A percentile compares a stretch with the other conserved stretches of the same genome.
Evolutionary conservation across 2,113 vertebrate species (phyloP).

Genomic region (Sterna hirundo): DNA sequence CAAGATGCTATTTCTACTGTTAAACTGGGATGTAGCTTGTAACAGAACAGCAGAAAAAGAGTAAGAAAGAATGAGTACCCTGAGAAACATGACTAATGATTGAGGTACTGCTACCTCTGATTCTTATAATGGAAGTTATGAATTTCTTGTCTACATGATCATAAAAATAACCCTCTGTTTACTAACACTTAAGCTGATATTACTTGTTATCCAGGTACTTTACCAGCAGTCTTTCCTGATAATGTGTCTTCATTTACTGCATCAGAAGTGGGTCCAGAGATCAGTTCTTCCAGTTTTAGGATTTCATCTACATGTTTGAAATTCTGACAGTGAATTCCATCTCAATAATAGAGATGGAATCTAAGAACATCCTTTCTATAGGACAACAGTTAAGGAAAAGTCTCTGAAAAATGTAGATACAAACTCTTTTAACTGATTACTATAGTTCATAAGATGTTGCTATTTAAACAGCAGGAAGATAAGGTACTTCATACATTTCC

Average conservation of each 20-base stretch:
- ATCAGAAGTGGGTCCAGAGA: neutral
- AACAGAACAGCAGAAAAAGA: neutral
- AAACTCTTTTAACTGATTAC: neutral
- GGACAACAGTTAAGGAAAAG: conserved; percentile 1
- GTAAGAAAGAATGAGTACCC: neutral
- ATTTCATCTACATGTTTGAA: neutral
- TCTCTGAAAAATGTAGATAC: neutral
- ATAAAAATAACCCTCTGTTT: neutral
- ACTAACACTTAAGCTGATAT: neutral
- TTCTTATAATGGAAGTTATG: neutral
- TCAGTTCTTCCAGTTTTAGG: neutral
- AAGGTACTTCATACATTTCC: conserved; percentile 20
- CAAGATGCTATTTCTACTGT: neutral
- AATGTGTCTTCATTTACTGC: neutral
- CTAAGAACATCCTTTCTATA: neutral
- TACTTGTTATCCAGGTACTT: neutral
- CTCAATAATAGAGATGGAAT: neutral
- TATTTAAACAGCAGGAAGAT: conserved; percentile 27
- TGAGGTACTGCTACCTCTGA: neutral
- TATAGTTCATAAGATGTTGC: neutral
- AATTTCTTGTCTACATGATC: neutral
- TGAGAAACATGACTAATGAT: neutral
- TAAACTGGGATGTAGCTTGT: neutral
- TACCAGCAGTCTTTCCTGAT: neutral
- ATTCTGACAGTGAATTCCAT: neutral